These are phyloP conservation scores for Odontamblyopus lacepedii DNA, from an alignment of 2,797 vertebrate species.

Conservation along the genomic window DNA sequence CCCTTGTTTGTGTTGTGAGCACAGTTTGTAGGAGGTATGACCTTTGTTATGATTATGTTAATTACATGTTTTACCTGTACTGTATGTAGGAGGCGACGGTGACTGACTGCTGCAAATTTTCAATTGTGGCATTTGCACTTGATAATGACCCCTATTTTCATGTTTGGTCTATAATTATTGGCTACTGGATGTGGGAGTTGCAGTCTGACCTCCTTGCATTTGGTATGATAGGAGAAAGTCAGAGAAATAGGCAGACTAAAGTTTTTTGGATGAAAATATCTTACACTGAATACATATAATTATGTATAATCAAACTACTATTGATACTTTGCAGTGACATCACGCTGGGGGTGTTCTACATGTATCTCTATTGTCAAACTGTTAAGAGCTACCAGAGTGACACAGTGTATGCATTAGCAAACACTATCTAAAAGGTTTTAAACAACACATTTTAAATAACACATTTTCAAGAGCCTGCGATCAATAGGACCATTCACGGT, in stretches of 20 bases:
- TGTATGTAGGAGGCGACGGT: neutral
- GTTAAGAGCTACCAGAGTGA: too few relatives aligned
- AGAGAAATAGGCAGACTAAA: neutral
- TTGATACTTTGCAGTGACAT: too few relatives aligned
- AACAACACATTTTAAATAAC: too few relatives aligned
- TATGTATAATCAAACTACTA: too few relatives aligned
- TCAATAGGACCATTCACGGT: too few relatives aligned
- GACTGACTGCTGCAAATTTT: neutral
- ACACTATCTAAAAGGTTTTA: too few relatives aligned
- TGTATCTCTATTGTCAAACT: too few relatives aligned
- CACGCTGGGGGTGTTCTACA: too few relatives aligned
- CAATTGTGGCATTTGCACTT: neutral
- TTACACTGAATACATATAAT: neutral
- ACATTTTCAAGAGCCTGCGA: too few relatives aligned
- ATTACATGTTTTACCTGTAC: slow-evolving; percentile 3
- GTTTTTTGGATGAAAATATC: neutral
- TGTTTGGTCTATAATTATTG: neutral
- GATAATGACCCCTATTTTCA: neutral
- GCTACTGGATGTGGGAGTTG: too few relatives aligned
- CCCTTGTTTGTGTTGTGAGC: neutral
- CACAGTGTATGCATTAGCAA: too few relatives aligned
- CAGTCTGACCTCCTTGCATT: neutral
- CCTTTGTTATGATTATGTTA: slow-evolving; percentile 1
- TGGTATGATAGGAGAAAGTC: neutral
- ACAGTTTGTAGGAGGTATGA: slow-evolving; percentile 1